Conservation (phyloP, 2,113 vertebrate species). For the Rhagologus leucostigma region DNA sequence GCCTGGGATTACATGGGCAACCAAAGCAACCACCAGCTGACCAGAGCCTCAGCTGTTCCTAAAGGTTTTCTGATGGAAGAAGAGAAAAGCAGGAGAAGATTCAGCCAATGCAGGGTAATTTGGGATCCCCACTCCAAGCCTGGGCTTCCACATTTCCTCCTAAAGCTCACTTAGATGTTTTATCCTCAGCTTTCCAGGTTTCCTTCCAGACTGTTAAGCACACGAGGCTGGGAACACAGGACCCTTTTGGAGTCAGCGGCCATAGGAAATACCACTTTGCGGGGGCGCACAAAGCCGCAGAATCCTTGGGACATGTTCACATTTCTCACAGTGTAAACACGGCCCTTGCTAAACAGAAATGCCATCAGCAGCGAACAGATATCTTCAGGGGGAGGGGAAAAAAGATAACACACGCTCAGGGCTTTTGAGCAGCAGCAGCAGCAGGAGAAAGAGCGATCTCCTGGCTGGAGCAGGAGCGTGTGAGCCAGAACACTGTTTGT, state of each 20-base stretch:
- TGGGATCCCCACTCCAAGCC: background rate
- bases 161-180: background rate
- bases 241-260: conserved; percentile 24
- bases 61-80: background rate
- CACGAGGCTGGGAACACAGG: conserved; percentile 23
- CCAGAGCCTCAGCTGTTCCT: conserved; percentile 14
- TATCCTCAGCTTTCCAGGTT: conserved; percentile 27
- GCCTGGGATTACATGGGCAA: conserved; percentile 12
- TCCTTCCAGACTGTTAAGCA: conserved; percentile 9
- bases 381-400: background rate
- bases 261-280: background rate
- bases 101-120: background rate
- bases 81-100: background rate
- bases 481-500: background rate
- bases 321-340: background rate
- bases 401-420: background rate
- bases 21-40: background rate
- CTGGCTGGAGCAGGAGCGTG: background rate
- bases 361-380: background rate
- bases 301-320: background rate
- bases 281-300: background rate
- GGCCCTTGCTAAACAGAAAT: background rate
- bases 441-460: background rate
- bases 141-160: conserved; percentile 16
- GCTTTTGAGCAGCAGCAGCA: background rate